Base-by-base conservation (phyloP, 2,113 vertebrate species). In the Boleophthalmus pectinirostris region DNA sequence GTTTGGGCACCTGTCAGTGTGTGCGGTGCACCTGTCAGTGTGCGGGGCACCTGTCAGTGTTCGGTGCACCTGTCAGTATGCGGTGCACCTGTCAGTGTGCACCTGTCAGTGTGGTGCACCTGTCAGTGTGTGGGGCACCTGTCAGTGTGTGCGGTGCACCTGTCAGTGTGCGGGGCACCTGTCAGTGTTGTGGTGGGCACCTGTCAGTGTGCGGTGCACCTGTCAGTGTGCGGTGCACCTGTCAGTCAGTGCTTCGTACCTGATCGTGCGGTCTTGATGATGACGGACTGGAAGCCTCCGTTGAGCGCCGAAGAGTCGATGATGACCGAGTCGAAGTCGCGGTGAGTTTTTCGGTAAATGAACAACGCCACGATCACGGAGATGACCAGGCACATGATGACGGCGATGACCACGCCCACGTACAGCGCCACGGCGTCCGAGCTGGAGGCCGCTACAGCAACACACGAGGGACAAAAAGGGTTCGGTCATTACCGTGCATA, bases 301-400 rank as follows among this genome's bases (percentile, higher is more conserved):
- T 98, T 98, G 0, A 98, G 93, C 0, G 97, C 96, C 0, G 97
- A 97, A 20, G 96, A 95, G 91, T 98, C 97, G 7, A 97, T 96
- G 67, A 98, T 97, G 73, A 97, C 96, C 0, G 96, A 98, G 81
- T 97, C 96, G 46, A 98, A 98, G 92, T 97, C 96, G 0, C 94
- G 95, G 75, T 98, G 97, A 18, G 96, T 98, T 91, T 98, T 98
- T 75, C 96, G 95, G 71, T 98, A 98, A 29, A 98, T 95, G 14
- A 98, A 96, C 5, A 98, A 93, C 0, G 96, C 96, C 89, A 98
- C 95, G 0, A 89, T 94, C 75, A 96, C 92, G 0, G 95, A 95
- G 85, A 98, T 97, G n/a, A 96, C 95, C 80, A 98, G 93, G 90
- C 97, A 98, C 78, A 98, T 95, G 0, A 97, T 96, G 79, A 98